Base-by-base conservation (phyloP, 2,113 vertebrate genomes). In the Anolis carolinensis region DNA sequence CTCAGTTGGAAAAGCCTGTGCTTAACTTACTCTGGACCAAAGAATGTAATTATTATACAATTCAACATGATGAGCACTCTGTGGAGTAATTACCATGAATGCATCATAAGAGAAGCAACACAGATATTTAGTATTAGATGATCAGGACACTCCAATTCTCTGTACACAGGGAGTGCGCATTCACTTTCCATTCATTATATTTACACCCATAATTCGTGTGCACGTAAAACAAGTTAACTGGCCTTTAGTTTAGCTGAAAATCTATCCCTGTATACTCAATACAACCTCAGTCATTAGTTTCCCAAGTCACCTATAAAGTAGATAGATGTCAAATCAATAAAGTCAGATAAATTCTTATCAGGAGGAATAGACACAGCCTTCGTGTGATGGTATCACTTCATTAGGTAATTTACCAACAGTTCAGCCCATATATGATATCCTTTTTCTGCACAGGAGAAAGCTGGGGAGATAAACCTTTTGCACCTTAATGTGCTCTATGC, bases 241-340 rank as follows among this genome's bases (percentile, higher is more conserved):
- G 86, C 87, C 83, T 83, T 86, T 82, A 76, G 83, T 79, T 93
- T 90, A 91, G 92, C 90, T 91, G 86, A 85, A 95, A 95, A 95
- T 92, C 90, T 91, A 93, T 92, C 91, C 94, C 92, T 82, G 84
- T 90, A 93, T 92, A 95, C 93, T 93, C 92, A 93, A 91, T 93
- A 89, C 87, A 90, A 92, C 77, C 93, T 92, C 90, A 86, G 94
- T 86, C 91, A 94, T 94, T 94, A 84, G 71, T 93, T 95, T 94
- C 91, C 91, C 92, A 93, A 95, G 91, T 90, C 92, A 95, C 93
- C 93, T 88, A 94, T 34, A 23, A 89, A 91, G 84, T 93, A 94
- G 94, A 95, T 93, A 96, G 94, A 94, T 94, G 91, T 94, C 92
- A 90, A 94, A 95, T 96, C 95, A 96, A 95, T 95, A 93, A 90